Base-by-base conservation (phyloP, 2,113 vertebrate genomes). In the Garra rufa region DNA sequence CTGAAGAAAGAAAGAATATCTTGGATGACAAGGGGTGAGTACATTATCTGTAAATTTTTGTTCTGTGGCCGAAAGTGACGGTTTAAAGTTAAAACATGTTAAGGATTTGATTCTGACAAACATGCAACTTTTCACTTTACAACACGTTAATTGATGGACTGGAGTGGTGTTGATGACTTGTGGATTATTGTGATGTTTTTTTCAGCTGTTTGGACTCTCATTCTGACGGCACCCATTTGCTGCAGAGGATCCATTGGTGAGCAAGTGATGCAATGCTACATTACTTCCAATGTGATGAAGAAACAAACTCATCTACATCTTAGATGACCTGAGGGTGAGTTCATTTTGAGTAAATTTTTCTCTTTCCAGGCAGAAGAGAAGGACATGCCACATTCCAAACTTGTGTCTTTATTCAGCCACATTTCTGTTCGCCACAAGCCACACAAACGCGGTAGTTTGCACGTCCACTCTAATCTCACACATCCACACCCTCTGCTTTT, bases 351-450 rank as follows among this genome's bases (percentile, higher is more conserved):
- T 5, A 19, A 0, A 19, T 52, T 52, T 55, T 9, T 1, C 52
- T 55, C 19, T 55, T 2, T 1, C 8, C 19, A 9, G 52, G 19
- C 65, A 34, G 21, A 83, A 55, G 24, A 82, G 21, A 46, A 14
- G 21, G 28, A 82, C 15, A 41, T 38, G 57, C 17, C 38, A 85
- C 78, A 83, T 85, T 86, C 30, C 8, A 59, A 43, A 55, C 30
- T 57, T 55, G 3, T 21, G 4, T 83, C 19, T 85, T 80, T 76
- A 61, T 83, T 71, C 69, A 26, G 38, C 15, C 48, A 34, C 34
- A 77, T 44, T 77, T 28, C 59, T 52, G 28, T 30, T 19, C 57
- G 3, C 69, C 8, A 30, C 46, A 76, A 86, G 59, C n/a, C 3
- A 78, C 30, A 73, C 24, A 76, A 28, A 13, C 4, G 0, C 13